phyloP scores from a whole-genome alignment of 2,113 vertebrate species.

The Ageneiosus marmoratus region DNA sequence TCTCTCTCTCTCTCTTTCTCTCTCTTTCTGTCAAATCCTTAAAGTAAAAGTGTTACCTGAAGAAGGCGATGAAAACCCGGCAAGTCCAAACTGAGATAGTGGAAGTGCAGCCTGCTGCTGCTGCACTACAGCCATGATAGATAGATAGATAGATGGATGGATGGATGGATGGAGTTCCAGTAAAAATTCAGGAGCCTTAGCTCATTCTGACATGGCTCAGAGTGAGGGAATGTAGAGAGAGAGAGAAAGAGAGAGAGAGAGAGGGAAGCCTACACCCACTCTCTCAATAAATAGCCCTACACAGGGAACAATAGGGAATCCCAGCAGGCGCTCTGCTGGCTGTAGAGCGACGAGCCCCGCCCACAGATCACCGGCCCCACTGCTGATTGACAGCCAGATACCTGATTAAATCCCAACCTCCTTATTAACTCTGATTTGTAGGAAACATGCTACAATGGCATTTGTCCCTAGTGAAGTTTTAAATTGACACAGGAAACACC shows the following conservation, averaged over 20 bases:
- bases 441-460: not conserved
- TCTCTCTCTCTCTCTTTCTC: not conserved
- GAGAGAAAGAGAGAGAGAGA: constrained; percentile 67
- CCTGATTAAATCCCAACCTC: constrained; percentile 28
- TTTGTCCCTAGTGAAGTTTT: not conserved
- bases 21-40: not conserved
- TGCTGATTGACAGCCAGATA: constrained; percentile 53
- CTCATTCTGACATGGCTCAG: constrained; percentile 61
- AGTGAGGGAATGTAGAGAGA: constrained; percentile 70
- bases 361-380: constrained; percentile 19
- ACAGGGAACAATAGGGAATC: constrained; percentile 74
- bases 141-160: constrained; percentile 54
- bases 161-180: constrained; percentile 21
- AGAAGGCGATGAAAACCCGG: constrained; percentile 59
- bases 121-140: constrained; percentile 72
- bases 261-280: constrained; percentile 63
- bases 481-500: not conserved
- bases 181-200: constrained; percentile 46
- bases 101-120: constrained; percentile 61
- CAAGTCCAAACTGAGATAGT: constrained; percentile 64
- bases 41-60: constrained; percentile 64
- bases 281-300: constrained; percentile 64
- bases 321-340: constrained; percentile 57
- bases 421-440: not conserved
- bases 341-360: constrained; percentile 57